phyloP scores from a whole-genome alignment of 1,140 invertebrate species.

The Neotoxoptera formosana region DNA sequence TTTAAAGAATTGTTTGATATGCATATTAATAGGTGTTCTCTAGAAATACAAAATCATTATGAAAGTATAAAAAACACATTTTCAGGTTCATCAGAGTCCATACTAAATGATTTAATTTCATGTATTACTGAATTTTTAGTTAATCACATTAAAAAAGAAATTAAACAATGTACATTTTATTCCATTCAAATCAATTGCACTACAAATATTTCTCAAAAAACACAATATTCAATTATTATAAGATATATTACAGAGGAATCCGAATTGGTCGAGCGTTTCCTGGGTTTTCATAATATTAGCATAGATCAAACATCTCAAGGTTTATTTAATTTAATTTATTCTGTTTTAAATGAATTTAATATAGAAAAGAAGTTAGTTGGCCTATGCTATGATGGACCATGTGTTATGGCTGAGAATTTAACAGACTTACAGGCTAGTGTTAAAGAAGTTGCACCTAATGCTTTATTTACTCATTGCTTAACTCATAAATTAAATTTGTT shows the following conservation, averaged over 20 bases:
- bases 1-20: background rate
- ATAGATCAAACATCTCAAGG: constrained; percentile 47
- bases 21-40: background rate
- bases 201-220: background rate
- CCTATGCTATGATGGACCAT: constrained; percentile 46
- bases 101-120: background rate
- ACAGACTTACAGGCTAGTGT: constrained; percentile 60
- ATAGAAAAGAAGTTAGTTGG: background rate
- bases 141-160: background rate
- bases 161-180: background rate
- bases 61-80: background rate
- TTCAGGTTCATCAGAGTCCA: background rate
- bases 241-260: constrained; percentile 28
- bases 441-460: constrained; percentile 60
- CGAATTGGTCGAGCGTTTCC: constrained; percentile 59
- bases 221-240: constrained; percentile 25
- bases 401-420: constrained; percentile 59
- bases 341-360: constrained; percentile 48
- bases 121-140: background rate
- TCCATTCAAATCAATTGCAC: background rate
- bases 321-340: constrained; percentile 56
- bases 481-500: constrained; percentile 60
- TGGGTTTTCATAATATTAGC: constrained; percentile 60
- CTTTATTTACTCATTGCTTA: constrained; percentile 60
- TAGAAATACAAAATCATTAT: background rate